phyloP scores from a whole-genome alignment of 2,113 vertebrate species.

The Eurystomus gularis region DNA sequence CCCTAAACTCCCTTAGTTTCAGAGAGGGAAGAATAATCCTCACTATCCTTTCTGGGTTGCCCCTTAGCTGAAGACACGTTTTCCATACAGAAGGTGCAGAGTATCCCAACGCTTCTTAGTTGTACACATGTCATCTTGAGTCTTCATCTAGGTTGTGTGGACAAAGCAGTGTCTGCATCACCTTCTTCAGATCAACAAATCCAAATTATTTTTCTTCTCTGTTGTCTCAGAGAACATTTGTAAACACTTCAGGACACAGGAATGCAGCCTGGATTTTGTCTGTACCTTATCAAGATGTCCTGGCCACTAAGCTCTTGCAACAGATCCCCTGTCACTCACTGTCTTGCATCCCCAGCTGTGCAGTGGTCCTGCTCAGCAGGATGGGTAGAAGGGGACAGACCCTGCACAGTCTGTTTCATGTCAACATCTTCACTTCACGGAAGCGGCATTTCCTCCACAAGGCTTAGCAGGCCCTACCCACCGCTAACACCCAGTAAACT shows the following conservation, averaged over 20 bases:
- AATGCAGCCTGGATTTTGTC: background rate
- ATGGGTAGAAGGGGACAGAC: background rate
- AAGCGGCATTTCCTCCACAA: background rate
- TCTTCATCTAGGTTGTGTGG: background rate
- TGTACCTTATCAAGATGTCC: background rate
- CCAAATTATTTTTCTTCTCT: background rate
- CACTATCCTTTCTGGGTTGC: background rate
- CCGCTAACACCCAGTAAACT: background rate
- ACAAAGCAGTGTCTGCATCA: background rate
- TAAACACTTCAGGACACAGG: background rate
- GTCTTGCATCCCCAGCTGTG: background rate
- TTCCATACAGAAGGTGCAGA: background rate
- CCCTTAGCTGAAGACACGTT: background rate
- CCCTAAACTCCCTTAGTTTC: background rate
- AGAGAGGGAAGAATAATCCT: background rate
- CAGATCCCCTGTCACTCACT: background rate
- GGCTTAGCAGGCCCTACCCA: fast-evolving
- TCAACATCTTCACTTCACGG: background rate
- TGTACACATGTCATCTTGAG: background rate
- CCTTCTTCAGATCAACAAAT: background rate
- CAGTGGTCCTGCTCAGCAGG: background rate
- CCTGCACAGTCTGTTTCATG: background rate
- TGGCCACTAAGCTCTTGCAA: background rate
- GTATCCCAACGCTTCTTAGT: background rate
- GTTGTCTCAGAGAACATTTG: background rate